A percentile compares a stretch with the other conserved stretches of the same genome.
phyloP scores from a whole-genome alignment of 35 echinoderm and acorn worm species.

The Strongylocentrotus purpuratus region DNA sequence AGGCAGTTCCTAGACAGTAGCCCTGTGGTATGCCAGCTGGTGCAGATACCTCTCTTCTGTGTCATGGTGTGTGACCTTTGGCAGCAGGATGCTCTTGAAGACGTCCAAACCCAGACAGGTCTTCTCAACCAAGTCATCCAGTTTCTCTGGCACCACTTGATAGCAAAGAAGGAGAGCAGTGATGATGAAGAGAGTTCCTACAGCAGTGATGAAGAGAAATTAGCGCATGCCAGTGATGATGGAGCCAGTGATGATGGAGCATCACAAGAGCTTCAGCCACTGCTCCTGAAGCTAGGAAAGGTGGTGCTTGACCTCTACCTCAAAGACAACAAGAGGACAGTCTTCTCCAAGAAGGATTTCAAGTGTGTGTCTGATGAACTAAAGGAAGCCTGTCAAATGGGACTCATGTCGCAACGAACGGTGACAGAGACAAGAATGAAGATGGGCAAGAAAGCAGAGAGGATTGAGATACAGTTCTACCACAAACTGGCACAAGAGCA shows the following conservation, averaged over 20 bases:
- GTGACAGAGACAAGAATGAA: not conserved
- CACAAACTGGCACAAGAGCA: constrained; percentile 11
- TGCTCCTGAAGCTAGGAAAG: not conserved
- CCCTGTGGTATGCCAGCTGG: not conserved
- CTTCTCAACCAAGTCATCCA: not conserved
- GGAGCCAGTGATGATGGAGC: too few relatives aligned
- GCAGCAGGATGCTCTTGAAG: not conserved
- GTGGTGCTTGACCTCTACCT: not conserved
- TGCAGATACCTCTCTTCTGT: not conserved
- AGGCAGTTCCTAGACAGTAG: not conserved
- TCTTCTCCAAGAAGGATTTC: not conserved
- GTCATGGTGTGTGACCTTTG: constrained; percentile 25
- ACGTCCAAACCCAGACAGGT: not conserved
- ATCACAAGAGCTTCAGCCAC: not conserved
- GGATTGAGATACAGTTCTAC: not conserved
- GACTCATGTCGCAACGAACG: not conserved
- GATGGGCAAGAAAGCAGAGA: not conserved
- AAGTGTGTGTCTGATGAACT: not conserved
- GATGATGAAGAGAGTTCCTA: too few relatives aligned
- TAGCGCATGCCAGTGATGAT: not conserved
- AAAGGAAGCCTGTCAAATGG: not conserved
- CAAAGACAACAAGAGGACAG: not conserved
- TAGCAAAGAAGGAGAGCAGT: not conserved
- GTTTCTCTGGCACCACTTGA: constrained; percentile 14
- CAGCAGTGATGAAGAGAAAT: not conserved